Evolutionary conservation across 2,113 vertebrate species (phyloP).

Genomic region (Gopherus flavomarginatus): DNA sequence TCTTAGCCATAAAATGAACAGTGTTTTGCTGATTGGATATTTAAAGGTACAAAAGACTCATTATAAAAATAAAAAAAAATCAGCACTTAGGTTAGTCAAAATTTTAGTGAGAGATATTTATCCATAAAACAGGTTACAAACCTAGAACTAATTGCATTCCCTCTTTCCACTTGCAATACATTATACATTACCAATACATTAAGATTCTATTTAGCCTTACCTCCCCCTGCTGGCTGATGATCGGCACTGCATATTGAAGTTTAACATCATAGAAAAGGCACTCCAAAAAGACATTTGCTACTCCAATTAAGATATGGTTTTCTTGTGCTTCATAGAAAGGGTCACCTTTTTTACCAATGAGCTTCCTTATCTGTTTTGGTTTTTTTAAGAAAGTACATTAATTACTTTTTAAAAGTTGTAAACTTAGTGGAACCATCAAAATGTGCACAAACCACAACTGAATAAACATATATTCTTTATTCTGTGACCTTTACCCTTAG

Average conservation of each 20-base stretch:
- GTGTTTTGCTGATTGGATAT: not conserved
- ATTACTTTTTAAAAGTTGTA: not conserved
- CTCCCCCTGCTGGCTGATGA: slow-evolving; percentile 99
- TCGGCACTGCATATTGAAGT: slow-evolving; percentile 96
- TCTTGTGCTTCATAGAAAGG: slow-evolving; percentile 97
- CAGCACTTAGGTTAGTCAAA: not conserved
- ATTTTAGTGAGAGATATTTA: not conserved
- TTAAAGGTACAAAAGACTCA: not conserved
- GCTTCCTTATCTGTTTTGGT: slow-evolving; percentile 81
- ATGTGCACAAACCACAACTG: not conserved
- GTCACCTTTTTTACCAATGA: slow-evolving; percentile 85
- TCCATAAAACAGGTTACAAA: not conserved
- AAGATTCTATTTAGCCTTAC: slow-evolving; percentile 72
- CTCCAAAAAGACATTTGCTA: slow-evolving; percentile 96
- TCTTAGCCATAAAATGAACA: not conserved
- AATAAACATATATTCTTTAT: rapidly evolving
- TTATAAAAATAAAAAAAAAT: not conserved
- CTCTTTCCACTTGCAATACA: rapidly evolving
- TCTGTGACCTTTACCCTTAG: rapidly evolving
- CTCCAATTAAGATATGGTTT: slow-evolving; percentile 97
- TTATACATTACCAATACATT: rapidly evolving
- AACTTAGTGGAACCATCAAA: rapidly evolving
- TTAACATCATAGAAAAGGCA: slow-evolving; percentile 95
- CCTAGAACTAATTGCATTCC: not conserved
- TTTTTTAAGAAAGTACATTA: not conserved